Evolutionary conservation across 2,888 invertebrate genomes (phyloP).

Genomic region (Caenorhabditis imperialis): DNA sequence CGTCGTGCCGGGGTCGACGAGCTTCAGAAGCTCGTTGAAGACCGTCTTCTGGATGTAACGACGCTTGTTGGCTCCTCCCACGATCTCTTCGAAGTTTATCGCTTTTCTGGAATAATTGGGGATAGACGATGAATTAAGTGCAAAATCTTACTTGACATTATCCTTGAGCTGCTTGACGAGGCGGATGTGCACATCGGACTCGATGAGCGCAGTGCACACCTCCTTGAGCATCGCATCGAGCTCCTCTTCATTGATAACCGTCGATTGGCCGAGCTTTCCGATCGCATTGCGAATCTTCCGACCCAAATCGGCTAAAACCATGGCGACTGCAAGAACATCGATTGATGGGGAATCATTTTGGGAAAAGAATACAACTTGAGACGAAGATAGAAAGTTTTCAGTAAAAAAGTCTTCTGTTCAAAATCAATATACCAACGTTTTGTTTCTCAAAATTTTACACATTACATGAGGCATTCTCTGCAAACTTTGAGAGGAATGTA

Average conservation of each 20-base stretch:
- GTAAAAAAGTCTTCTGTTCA: too few relatives aligned
- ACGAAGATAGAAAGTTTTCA: too few relatives aligned
- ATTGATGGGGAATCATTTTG: background rate
- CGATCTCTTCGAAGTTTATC: constrained; percentile 99
- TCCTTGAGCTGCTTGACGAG: constrained; percentile 94
- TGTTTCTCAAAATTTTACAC: too few relatives aligned
- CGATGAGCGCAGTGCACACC: constrained; percentile 90
- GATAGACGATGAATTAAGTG: too few relatives aligned
- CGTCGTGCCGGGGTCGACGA: constrained; percentile 93
- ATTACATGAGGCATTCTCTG: too few relatives aligned
- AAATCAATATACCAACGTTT: background rate
- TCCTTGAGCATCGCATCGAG: constrained; percentile 96
- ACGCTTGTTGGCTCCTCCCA: constrained; percentile 93
- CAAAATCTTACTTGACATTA: constrained; percentile 86
- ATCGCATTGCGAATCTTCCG: constrained; percentile 98
- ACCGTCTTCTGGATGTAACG: constrained; percentile 98
- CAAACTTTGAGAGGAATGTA: too few relatives aligned
- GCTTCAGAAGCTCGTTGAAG: constrained; percentile 96
- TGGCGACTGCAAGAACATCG: constrained; percentile 79
- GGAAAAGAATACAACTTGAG: too few relatives aligned
- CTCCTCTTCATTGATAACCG: constrained; percentile 83
- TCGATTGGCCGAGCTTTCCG: constrained; percentile 87
- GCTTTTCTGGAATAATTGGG: constrained; percentile 70
- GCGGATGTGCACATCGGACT: constrained; percentile 95
- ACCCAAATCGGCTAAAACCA: constrained; percentile 99